Conservation (phyloP, 92 coral and sea anemone species). For the Parazoanthus atlanticus region DNA sequence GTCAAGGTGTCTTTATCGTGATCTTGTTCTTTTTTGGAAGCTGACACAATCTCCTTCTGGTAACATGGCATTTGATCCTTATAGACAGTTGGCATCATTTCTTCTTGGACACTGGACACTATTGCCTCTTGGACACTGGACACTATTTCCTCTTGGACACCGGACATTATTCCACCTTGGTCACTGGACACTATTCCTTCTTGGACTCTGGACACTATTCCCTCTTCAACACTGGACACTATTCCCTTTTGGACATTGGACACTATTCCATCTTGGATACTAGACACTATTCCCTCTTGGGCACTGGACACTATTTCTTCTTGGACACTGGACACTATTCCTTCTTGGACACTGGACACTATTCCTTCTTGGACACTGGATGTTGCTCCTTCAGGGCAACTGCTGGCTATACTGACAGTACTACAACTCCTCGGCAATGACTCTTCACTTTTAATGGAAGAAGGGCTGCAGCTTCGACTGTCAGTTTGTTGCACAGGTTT, state of each 20-base stretch:
- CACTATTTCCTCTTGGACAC: conserved; percentile 39
- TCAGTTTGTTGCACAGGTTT: conserved; percentile 12
- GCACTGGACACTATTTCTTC: background rate
- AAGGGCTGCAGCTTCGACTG: conserved; percentile 56
- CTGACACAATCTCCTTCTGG: background rate
- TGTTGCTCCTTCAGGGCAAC: conserved; percentile 41
- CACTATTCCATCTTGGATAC: too few relatives aligned
- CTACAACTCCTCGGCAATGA: conserved; percentile 55
- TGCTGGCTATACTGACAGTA: conserved; percentile 63
- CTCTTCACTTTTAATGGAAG: conserved; percentile 63
- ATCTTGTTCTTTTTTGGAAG: background rate
- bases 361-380: conserved; percentile 17
- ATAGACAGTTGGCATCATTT: background rate
- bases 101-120: conserved; percentile 16
- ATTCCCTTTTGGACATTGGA: background rate
- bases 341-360: conserved; percentile 14
- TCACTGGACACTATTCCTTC: background rate
- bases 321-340: background rate
- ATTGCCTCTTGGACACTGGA: conserved; percentile 13
- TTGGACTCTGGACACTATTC: conserved; percentile 20
- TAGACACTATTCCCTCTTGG: background rate
- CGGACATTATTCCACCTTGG: background rate
- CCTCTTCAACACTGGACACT: conserved; percentile 31
- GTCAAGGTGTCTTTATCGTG: background rate
- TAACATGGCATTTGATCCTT: background rate